Evolutionary conservation across 92 coral and sea anemone genomes (phyloP), one percentile per base, ranked within the genome.

Genomic region (Epizoanthus fatuus): DNA sequence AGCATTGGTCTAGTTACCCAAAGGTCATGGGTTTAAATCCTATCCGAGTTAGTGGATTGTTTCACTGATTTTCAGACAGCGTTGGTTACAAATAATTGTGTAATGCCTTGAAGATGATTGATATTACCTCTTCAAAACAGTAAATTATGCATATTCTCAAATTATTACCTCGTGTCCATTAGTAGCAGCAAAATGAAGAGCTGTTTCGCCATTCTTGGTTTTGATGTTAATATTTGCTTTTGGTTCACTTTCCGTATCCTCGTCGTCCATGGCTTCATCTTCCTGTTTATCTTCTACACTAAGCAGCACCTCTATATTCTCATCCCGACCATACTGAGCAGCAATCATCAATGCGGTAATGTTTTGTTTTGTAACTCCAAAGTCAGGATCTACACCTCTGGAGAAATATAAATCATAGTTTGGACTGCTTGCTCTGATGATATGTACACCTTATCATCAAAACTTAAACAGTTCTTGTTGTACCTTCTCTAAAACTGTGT

Each of bases 321-420:
- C 82, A 56, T 77, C 55, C 25, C 82, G 60, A 39, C 82, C 70
- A 60, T 77, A 77, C 32, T 77, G 64, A 0, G 82, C 82, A 20
- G 82, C 82, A 35, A 77, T 60, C 56, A 77, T 77, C 70, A 77
- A 8, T 7, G 82, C 39, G 12, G 82, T 77, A 19, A 59, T 60
- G 29, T 77, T 77, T 32, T 40, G 44, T 39, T 5, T 60, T 4
- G 82, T 70, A 14, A 66, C 72, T 66, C 72, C 72, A 66, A 32
- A 66, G 40, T 66, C n/a, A 3, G 72, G 19, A 66, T 70, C 75
- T 53, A 70, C 10, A 14, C 75, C 75, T 17, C 75, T 70, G 75
- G 44, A 29, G 39, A 70, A 69, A 14, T 44, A 42, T 14, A 71
- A 45, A 14, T 47, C 11, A 47, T 1, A 42, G 47, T 42, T 42